Base-by-base conservation (phyloP, 2,113 vertebrate species). In the Edolisoma coerulescens region DNA sequence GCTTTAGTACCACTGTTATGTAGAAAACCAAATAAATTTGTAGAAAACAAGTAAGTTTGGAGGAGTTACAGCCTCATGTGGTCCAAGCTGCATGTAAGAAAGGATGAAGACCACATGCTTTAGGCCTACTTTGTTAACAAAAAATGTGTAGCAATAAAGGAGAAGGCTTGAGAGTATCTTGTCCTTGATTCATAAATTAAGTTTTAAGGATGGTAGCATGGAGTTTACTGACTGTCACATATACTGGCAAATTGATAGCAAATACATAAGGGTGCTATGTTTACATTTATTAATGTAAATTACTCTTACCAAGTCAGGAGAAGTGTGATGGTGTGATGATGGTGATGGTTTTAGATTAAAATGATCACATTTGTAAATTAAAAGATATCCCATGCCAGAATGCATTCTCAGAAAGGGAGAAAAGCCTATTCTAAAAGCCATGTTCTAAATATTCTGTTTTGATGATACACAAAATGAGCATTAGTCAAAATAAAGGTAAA, bases 141-240 rank as follows among this genome's bases (percentile, higher is more conserved):
- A 82, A 52, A 16, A 17, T 13, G 6, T 8, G 4, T 81, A 33
- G 27, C 42, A 65, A 37, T 79, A 77, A 86, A 65, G 35, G 28
- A 13, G 67, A 88, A 77, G 30, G 17, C 50, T 68, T 44, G 11
- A n/a, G 70, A 84, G 11, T 44, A 16, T 67, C 35, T 81, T 84
- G 30, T 65, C 54, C 30, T 59, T 77, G 33, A 67, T 88, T 73
- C 8, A 18, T 69, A 53, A 60, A 65, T 86, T 26, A 44, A 42
- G 26, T 86, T 64, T 84, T 70, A 63, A 70, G 45, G 30, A 6
- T 19, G 28, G 15, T 41, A 68, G 37, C 27, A 16, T 44, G 41
- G 44, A 73, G 11, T 61, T 44, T 33, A 14, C 22, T 3, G 14
- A 23, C 39, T 2, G 0, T 74, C 39, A 33, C 0, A 1, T 32